Evolutionary conservation across 1,140 invertebrate genomes (phyloP), one percentile per base, ranked within the genome.

Genomic region (Zaprionus vittiger): DNA sequence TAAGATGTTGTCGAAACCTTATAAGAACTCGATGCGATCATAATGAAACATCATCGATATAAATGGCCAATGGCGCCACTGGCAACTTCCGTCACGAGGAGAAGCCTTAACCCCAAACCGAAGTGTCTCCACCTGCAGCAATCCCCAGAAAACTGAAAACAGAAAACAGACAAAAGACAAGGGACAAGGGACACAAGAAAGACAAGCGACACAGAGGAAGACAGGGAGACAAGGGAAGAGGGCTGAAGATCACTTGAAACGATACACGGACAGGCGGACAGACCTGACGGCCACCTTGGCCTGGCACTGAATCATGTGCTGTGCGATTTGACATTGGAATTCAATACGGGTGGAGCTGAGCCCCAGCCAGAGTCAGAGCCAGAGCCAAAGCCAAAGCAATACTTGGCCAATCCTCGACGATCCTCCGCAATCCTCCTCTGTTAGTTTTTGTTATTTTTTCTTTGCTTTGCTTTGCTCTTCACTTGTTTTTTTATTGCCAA

Each of bases 261-360:
- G 72, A 74, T 74, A 70, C 63, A 63, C 52, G 67, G 47, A 24
- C 11, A 22, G 49, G 22, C 4, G 49, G 49, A 20, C n/a, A 17
- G 49, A 11, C 4, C 14, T 5, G 22, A 20, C 24, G 70, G 41
- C 54, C 55, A 63, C 59, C 49, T 63, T 63, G 68, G 72, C 17
- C 62, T 34, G 73, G 73, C 73, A 75, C 70, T 75, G 67, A 75
- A 71, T 75, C 73, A 75, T 72, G 73, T 52, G 73, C 68, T 78
- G 82, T 52, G 81, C 47, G 47, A 85, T 84, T 84, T 84, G 81
- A 84, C 81, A 84, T 84, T 84, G 81, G 81, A 84, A 84, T 85
- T 84, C 78, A 84, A 84, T 84, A 84, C 81, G 81, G 79, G 82
- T 78, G 65, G 62, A 71, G 55, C 41, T 62, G 59, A 70, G 49